phyloP scores from a whole-genome alignment of 2,888 invertebrate species.

The Tetrapedia diversipes region DNA sequence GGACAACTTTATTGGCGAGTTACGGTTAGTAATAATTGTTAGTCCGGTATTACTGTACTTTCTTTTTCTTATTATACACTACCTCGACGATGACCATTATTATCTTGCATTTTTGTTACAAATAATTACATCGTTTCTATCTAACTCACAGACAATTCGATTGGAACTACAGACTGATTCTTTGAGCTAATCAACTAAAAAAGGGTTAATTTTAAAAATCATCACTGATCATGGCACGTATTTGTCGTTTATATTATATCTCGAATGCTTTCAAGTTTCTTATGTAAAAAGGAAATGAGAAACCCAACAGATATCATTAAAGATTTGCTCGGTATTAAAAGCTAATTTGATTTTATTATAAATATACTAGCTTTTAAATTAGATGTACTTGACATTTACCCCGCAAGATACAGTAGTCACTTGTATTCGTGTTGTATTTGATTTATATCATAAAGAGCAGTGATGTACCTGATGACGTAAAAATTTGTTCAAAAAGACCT shows the following conservation, averaged over 20 bases:
- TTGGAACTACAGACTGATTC: no score
- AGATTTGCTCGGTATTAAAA: background rate
- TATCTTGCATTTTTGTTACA: background rate
- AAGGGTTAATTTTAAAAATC: background rate
- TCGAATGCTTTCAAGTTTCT: background rate
- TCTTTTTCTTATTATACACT: background rate
- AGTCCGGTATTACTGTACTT: slow-evolving; percentile 6
- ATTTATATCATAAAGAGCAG: no score
- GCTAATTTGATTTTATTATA: slow-evolving; percentile 14
- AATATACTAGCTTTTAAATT: slow-evolving; percentile 2
- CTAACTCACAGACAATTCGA: no score
- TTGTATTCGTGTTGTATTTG: background rate
- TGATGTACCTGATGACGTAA: background rate
- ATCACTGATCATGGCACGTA: background rate
- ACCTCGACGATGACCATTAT: background rate
- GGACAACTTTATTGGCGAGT: slow-evolving; percentile 37
- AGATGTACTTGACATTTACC: background rate
- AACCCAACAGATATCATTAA: background rate
- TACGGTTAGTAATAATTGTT: slow-evolving; percentile 52
- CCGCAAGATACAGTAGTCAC: background rate
- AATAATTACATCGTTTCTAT: background rate
- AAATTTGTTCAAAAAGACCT: background rate
- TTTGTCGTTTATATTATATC: background rate
- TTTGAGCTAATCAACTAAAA: background rate
- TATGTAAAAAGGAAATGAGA: background rate